phyloP scores from a whole-genome alignment of 1,140 invertebrate genomes.

The Drosophila lini region DNA sequence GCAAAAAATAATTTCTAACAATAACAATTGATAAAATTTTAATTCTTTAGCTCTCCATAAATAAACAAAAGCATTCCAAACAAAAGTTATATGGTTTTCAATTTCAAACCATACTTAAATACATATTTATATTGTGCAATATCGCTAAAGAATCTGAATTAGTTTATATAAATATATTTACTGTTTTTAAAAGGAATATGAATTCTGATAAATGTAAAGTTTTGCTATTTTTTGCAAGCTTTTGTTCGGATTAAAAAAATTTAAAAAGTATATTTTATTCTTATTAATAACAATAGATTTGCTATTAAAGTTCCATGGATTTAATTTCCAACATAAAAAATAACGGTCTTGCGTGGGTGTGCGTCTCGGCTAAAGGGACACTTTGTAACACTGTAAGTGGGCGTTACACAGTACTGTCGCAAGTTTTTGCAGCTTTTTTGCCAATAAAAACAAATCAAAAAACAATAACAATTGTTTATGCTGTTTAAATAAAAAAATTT shows the following conservation, averaged over 20 bases:
- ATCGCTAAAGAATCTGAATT: neutral
- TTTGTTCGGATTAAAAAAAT: too few species aligned
- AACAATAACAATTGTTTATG: conserved; percentile 24
- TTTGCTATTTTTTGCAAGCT: too few species aligned
- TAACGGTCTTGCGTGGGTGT: conserved; percentile 13
- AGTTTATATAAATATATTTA: too few species aligned
- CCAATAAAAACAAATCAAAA: conserved; percentile 6
- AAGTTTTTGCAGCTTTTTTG: conserved; percentile 23
- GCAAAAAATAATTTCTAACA: neutral
- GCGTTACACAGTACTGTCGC: conserved; percentile 12
- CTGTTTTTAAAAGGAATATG: too few species aligned
- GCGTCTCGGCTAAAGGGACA: conserved; percentile 40
- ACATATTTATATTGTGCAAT: neutral
- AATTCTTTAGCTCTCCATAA: too few species aligned
- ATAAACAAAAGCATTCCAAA: too few species aligned
- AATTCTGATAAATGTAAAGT: too few species aligned
- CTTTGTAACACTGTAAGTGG: conserved; percentile 44
- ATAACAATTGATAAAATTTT: neutral
- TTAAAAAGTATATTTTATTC: too few species aligned
- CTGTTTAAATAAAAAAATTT: neutral
- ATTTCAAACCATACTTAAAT: neutral
- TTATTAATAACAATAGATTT: neutral
- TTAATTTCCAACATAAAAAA: neutral
- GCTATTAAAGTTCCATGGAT: neutral
- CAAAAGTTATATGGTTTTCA: too few species aligned